Evolutionary conservation across 1,140 invertebrate genomes (phyloP), one percentile per base, ranked within the genome.

Genomic region (Penaeus chinensis): DNA sequence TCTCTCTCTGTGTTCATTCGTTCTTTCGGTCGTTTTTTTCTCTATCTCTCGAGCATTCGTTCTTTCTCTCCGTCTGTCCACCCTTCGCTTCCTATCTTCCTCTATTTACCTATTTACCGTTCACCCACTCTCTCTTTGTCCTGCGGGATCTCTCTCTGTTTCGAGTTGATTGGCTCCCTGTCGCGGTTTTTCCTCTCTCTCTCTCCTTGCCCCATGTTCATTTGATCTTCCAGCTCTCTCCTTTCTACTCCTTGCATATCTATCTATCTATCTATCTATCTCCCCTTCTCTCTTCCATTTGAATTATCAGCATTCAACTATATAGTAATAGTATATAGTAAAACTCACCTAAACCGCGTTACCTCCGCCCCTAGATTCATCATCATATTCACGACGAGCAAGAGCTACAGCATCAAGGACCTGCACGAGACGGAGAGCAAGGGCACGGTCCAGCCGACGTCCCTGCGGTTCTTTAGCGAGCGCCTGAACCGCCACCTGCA

Each of bases 361-460:
- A 3, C 54, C 18, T 62, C 37, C 42, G n/a, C 16, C 63, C 20
- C 16, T 74, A 90, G 89, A 61, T 88, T 90, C 66, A 90, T 90
- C 89, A 90, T 90, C 66, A 61, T 60, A 54, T 88, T 62, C 54
- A 88, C 83, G 18, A 88, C 85, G 16, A 27, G 86, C 3, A 84
- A 77, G 66, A 90, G 89, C 63, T 90, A 90, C 69, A 82, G 42
- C 78, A 74, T 90, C 27, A 86, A 90, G 5, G 85, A 88, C 82
- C 61, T 88, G 37, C n/a, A 81, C 3, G 42, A 20, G 19, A 24
- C 42, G 22, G 78, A 88, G n/a, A 66, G 82, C n/a, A 62, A 74
- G 27, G 65, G 37, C 63, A 24, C 76, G 5, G 87, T 88, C 54
- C 54, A 79, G 37, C 77, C 89, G 10, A 88, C 63, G 11, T 77